phyloP scores from a whole-genome alignment of 2,797 vertebrate species.

The Hemitrygon akajei region DNA sequence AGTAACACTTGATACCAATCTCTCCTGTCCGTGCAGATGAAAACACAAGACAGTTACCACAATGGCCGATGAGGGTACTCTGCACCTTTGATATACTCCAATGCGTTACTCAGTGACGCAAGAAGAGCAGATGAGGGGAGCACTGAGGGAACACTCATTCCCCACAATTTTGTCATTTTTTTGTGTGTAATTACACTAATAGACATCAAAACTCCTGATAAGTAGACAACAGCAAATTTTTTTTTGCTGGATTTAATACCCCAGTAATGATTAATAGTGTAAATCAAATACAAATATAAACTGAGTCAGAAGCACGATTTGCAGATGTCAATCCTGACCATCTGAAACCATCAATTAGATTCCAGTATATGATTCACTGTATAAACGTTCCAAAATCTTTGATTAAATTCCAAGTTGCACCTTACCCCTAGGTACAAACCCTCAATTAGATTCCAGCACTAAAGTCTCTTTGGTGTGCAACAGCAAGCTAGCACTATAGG shows the following conservation, averaged over 20 bases:
- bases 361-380: background rate
- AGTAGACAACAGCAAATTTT: background rate
- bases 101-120: slow-evolving; percentile 7
- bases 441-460: background rate
- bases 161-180: slow-evolving; percentile 13
- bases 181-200: background rate
- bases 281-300: background rate
- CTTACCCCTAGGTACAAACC: background rate
- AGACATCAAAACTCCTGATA: background rate
- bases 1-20: slow-evolving; percentile 22
- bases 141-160: background rate
- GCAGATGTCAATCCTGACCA: too few species aligned
- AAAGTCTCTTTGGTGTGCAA: background rate
- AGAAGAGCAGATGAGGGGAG: background rate
- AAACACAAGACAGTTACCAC: slow-evolving; percentile 21
- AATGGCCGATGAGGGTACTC: slow-evolving; percentile 11
- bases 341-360: background rate
- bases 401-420: background rate
- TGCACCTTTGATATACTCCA: slow-evolving; percentile 26
- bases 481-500: background rate
- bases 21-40: slow-evolving; percentile 2
- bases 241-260: background rate
- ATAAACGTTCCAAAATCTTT: background rate
- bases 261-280: background rate
- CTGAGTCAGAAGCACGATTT: background rate